These are phyloP conservation scores for Plecturocebus donacophilus DNA, from an alignment of 2,113 vertebrate genomes.

Conservation along the genomic window DNA sequence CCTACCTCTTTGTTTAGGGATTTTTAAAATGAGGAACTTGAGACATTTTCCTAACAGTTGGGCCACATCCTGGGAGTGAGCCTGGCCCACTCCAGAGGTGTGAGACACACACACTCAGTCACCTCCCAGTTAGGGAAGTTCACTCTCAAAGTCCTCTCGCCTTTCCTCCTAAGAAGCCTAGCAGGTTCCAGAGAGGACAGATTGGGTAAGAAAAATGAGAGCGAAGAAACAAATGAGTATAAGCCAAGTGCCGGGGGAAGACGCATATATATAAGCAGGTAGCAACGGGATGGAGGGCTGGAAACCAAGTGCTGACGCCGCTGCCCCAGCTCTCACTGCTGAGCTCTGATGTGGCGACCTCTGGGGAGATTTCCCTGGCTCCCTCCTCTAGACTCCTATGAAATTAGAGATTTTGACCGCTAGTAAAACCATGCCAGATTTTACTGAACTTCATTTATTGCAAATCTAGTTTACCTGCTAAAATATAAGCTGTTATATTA, in stretches of 20 bases:
- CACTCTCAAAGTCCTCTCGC: accelerated
- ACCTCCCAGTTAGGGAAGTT: neutral
- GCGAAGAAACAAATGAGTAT: neutral
- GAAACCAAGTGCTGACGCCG: accelerated
- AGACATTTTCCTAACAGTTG: neutral
- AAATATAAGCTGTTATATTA: neutral
- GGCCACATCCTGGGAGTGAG: neutral
- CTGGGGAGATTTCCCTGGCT: neutral
- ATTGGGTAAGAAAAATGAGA: neutral
- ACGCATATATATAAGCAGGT: accelerated
- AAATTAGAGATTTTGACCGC: neutral
- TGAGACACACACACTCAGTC: neutral
- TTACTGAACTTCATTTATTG: neutral
- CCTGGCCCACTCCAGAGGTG: no score
- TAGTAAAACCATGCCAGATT: neutral
- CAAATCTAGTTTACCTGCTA: neutral
- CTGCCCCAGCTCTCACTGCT: neutral
- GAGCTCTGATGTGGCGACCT: no score
- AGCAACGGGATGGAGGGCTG: accelerated
- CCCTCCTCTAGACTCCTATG: neutral
- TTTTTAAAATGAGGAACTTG: neutral
- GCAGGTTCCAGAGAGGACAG: neutral
- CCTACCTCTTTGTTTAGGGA: neutral
- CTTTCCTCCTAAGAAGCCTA: neutral
- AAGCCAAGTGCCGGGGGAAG: neutral